Conservation (phyloP, 2,888 invertebrate species). For the Erebia epiphron region DNA sequence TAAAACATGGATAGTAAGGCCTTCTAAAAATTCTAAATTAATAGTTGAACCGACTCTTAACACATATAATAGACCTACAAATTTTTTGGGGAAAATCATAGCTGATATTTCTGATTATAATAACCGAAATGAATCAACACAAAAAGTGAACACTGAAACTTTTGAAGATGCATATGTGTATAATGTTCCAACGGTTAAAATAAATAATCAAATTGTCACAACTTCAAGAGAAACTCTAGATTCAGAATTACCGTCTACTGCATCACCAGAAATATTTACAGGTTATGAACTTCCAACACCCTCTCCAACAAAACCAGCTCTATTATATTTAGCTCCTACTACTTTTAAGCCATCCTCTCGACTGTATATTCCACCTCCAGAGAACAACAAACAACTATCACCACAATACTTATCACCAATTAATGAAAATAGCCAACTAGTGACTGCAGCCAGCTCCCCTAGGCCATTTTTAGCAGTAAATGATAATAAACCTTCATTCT, state of each 20-base stretch:
- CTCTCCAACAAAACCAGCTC: slow-evolving; percentile 57
- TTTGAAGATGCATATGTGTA: slow-evolving; percentile 23
- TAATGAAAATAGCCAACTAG: slow-evolving; percentile 51
- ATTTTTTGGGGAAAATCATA: slow-evolving; percentile 50
- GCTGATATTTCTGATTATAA: slow-evolving; percentile 41
- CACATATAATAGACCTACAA: slow-evolving; percentile 56
- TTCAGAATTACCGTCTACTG: slow-evolving; percentile 19
- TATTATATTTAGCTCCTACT: slow-evolving; percentile 60
- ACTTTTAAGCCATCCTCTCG: slow-evolving; percentile 61
- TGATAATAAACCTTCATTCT: slow-evolving; percentile 47
- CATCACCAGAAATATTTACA: slow-evolving; percentile 38
- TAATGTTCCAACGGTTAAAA: slow-evolving; percentile 43
- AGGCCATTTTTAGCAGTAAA: slow-evolving; percentile 36
- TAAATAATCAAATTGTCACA: slow-evolving; percentile 51
- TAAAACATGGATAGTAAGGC: slow-evolving; percentile 76
- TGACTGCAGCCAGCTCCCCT: slow-evolving; percentile 41
- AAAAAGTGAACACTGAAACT: slow-evolving; percentile 3
- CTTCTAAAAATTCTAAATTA: slow-evolving; percentile 62
- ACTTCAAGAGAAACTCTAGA: slow-evolving; percentile 48
- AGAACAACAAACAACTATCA: slow-evolving; percentile 47
- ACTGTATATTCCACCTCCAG: slow-evolving; percentile 61
- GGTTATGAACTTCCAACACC: slow-evolving; percentile 48
- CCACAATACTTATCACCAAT: slow-evolving; percentile 61
- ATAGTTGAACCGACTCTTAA: slow-evolving; percentile 60
- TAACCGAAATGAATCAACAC: background rate